A percentile compares a stretch with the other conserved stretches of the same genome.
These are phyloP conservation scores for Rallus crepitans DNA, from an alignment of 2,797 vertebrate species.

Conservation along the genomic window DNA sequence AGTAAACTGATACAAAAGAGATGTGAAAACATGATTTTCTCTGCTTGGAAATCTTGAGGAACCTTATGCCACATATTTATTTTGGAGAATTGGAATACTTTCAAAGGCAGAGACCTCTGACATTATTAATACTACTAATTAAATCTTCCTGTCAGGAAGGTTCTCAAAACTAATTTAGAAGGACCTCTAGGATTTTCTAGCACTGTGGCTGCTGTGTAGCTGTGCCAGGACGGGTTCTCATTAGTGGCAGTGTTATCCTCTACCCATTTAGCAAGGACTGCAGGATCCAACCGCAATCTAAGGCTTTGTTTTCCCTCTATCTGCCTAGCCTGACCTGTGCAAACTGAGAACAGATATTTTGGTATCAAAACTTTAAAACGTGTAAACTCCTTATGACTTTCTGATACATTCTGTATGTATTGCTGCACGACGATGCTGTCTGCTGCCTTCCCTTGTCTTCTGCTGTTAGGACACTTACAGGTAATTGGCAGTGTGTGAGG, in stretches of 20 bases:
- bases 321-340: neutral
- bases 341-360: neutral
- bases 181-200: neutral
- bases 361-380: neutral
- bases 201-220: neutral
- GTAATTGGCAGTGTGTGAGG: neutral
- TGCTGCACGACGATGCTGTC: accelerated
- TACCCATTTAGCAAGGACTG: neutral
- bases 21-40: neutral
- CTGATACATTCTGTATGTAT: accelerated
- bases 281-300: neutral
- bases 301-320: neutral
- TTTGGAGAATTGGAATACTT: neutral
- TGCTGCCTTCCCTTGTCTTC: neutral
- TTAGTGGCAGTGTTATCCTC: neutral
- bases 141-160: neutral
- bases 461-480: neutral
- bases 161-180: neutral
- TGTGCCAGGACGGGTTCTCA: neutral
- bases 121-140: conserved; percentile 7
- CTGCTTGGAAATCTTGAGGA: neutral
- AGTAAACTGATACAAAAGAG: neutral
- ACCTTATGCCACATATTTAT: neutral
- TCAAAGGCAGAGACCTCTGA: neutral
- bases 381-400: neutral